Conservation (phyloP, 2,888 invertebrate species). For the Trissolcus brochymenae region DNA sequence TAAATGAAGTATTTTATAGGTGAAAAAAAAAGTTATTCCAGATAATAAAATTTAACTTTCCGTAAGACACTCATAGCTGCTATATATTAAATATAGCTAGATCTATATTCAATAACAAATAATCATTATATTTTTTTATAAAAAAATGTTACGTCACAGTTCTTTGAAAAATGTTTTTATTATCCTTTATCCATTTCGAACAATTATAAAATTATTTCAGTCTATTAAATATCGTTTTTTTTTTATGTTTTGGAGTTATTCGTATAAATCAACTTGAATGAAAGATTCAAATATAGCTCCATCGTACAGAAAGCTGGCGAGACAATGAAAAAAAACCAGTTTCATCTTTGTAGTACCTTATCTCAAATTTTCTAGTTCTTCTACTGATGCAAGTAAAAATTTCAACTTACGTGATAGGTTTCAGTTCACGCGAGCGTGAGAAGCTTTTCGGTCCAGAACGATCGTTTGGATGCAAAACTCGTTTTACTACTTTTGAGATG, state of each 20-base stretch:
- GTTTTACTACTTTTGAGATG: not conserved
- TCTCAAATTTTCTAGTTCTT: slow-evolving; percentile 6
- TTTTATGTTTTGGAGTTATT: not conserved
- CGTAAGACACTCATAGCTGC: not conserved
- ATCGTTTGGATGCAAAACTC: slow-evolving; percentile 4
- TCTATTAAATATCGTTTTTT: not conserved
- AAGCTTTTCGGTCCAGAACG: slow-evolving; percentile 64
- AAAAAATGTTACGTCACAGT: not conserved
- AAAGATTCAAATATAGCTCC: too few species aligned
- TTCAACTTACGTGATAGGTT: slow-evolving; percentile 17
- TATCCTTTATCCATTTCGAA: not conserved
- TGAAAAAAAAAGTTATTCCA: slow-evolving; percentile 12
- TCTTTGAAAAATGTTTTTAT: too few species aligned
- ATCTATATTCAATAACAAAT: not conserved
- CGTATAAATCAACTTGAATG: too few species aligned
- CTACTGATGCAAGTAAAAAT: not conserved
- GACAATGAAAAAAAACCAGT: not conserved
- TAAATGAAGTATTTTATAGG: slow-evolving; percentile 18
- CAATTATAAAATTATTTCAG: not conserved
- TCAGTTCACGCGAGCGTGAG: slow-evolving; percentile 23
- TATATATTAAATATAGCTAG: too few species aligned
- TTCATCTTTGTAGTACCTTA: not conserved
- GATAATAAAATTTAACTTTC: slow-evolving; percentile 8
- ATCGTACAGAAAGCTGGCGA: not conserved
- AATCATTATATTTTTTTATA: not conserved